phyloP scores from a whole-genome alignment of 2,113 vertebrate genomes.

The Zosterops japonicus region DNA sequence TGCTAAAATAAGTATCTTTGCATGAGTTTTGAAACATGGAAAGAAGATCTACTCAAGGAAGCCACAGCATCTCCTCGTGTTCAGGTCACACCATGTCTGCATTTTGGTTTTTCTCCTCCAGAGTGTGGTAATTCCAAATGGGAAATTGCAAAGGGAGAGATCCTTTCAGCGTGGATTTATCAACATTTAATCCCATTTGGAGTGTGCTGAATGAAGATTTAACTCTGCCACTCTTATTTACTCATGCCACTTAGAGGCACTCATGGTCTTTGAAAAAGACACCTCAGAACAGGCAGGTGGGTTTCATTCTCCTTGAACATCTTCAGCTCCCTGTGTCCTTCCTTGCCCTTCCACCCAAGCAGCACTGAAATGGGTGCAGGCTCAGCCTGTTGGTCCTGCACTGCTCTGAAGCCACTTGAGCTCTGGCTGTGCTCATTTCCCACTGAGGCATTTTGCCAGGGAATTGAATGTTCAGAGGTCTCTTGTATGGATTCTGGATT shows the following conservation, averaged over 20 bases:
- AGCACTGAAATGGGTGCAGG: not conserved
- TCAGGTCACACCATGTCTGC: not conserved
- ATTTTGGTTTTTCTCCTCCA: not conserved
- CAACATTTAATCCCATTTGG: not conserved
- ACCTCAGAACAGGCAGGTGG: conserved; percentile 23
- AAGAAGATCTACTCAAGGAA: not conserved
- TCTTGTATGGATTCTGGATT: not conserved
- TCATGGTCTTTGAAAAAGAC: not conserved
- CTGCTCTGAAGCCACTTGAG: not conserved
- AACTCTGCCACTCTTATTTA: not conserved
- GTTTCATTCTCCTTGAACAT: not conserved
- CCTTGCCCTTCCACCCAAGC: not conserved
- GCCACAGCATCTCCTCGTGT: not conserved
- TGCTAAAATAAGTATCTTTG: not conserved
- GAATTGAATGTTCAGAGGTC: not conserved
- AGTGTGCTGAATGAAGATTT: not conserved
- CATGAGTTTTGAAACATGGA: not conserved
- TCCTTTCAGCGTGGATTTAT: not conserved
- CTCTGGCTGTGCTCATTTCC: not conserved
- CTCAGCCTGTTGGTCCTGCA: not conserved
- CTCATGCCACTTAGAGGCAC: conserved; percentile 41
- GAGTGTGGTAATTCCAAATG: not conserved
- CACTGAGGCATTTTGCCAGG: not conserved
- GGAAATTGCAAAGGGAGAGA: not conserved
- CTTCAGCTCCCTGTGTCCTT: not conserved